phyloP scores from a whole-genome alignment of 2,888 invertebrate genomes.

The Periphyllus acericola region DNA sequence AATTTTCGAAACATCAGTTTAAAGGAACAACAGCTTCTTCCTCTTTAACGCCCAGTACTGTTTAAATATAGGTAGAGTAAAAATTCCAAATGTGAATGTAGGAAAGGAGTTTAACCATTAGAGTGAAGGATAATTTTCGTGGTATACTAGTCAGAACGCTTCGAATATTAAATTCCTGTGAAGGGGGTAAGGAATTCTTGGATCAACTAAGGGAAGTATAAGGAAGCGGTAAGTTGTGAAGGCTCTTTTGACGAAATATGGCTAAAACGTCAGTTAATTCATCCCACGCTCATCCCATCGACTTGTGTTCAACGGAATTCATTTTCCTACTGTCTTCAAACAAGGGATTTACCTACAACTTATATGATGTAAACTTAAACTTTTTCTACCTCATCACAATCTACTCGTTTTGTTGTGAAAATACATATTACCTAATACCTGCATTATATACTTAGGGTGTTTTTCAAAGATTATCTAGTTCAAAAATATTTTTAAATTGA shows the following conservation, averaged over 20 bases:
- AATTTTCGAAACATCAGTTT: constrained; percentile 17
- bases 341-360: constrained; percentile 4
- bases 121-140: background rate
- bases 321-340: background rate
- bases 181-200: constrained; percentile 30
- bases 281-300: background rate
- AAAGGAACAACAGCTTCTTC: constrained; percentile 1
- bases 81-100: constrained; percentile 33
- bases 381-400: background rate
- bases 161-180: constrained; percentile 48
- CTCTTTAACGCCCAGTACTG: background rate
- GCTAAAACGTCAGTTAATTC: constrained; percentile 27
- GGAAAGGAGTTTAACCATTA: constrained; percentile 6
- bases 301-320: background rate
- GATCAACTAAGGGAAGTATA: constrained; percentile 20
- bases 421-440: no score
- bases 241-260: constrained; percentile 28
- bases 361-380: background rate
- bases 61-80: background rate
- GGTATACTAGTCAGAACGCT: constrained; percentile 20
- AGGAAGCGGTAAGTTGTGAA: constrained; percentile 33
- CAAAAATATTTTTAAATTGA: no score
- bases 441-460: no score
- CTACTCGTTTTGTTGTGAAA: no score
- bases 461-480: no score